Evolutionary conservation across 2,113 vertebrate genomes (phyloP).

Genomic region (Amphiprion ocellaris): DNA sequence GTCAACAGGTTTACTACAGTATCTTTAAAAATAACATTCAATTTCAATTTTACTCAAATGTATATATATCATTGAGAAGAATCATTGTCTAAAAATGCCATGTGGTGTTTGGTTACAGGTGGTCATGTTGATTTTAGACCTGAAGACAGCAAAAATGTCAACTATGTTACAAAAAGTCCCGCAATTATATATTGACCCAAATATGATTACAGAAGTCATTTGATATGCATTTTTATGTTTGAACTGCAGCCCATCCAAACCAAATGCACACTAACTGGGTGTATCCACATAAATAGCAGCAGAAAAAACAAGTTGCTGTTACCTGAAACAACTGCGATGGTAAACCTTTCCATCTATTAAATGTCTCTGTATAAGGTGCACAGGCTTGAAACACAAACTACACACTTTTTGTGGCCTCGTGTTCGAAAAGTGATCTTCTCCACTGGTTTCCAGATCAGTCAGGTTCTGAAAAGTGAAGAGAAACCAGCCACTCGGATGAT

Average conservation of each 20-base stretch:
- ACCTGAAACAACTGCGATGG: slow-evolving; percentile 94
- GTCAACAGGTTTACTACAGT: no score
- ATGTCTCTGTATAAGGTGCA: slow-evolving; percentile 91
- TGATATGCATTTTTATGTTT: slow-evolving; percentile 4
- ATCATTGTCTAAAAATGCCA: no score
- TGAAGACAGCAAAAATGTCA: no score
- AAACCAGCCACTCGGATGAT: background rate
- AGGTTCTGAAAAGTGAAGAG: slow-evolving; percentile 51
- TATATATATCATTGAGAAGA: no score
- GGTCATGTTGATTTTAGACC: no score
- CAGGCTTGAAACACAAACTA: slow-evolving; percentile 81
- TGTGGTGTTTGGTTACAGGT: no score
- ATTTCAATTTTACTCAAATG: no score
- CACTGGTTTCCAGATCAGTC: slow-evolving; percentile 23
- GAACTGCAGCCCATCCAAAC: background rate
- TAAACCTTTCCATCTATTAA: slow-evolving; percentile 87
- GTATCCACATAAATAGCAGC: no score
- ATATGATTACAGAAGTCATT: background rate
- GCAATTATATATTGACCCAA: background rate
- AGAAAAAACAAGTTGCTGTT: slow-evolving; percentile 8
- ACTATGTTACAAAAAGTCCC: no score
- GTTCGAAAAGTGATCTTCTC: background rate
- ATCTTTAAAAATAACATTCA: no score
- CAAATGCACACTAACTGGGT: background rate
- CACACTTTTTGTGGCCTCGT: slow-evolving; percentile 76